Evolutionary conservation across 2,113 vertebrate species (phyloP).

Genomic region (Alexandromys fortis): DNA sequence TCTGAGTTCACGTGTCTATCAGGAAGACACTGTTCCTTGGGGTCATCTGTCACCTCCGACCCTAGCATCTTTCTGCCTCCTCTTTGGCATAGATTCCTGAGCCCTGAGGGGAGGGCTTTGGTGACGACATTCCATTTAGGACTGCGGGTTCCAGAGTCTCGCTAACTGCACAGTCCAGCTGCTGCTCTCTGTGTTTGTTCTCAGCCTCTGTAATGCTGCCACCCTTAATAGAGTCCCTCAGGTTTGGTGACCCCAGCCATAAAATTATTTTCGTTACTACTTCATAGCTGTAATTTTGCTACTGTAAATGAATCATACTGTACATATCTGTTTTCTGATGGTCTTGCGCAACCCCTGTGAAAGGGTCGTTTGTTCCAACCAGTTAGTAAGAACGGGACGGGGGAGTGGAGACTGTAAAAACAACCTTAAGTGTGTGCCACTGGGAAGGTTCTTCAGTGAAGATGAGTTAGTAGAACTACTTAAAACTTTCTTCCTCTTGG

Average conservation of each 20-base stretch:
- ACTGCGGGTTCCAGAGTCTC: background rate
- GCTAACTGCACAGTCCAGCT: background rate
- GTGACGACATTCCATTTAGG: background rate
- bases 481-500: background rate
- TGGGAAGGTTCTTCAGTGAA: background rate
- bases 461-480: background rate
- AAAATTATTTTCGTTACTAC: background rate
- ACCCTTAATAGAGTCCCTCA: background rate
- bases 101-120: background rate
- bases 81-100: background rate
- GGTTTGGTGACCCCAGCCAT: background rate
- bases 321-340: background rate
- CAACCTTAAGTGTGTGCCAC: background rate
- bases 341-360: background rate
- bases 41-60: background rate
- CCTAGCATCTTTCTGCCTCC: background rate
- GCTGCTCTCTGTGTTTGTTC: background rate
- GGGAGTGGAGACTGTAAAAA: background rate
- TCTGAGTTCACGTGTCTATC: background rate
- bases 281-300: background rate
- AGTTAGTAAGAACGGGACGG: background rate
- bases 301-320: background rate
- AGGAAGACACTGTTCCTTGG: background rate
- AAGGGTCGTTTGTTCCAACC: background rate
- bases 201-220: background rate